Evolutionary conservation across 2,113 vertebrate genomes (phyloP).

Genomic region (Coracopsis vasa): DNA sequence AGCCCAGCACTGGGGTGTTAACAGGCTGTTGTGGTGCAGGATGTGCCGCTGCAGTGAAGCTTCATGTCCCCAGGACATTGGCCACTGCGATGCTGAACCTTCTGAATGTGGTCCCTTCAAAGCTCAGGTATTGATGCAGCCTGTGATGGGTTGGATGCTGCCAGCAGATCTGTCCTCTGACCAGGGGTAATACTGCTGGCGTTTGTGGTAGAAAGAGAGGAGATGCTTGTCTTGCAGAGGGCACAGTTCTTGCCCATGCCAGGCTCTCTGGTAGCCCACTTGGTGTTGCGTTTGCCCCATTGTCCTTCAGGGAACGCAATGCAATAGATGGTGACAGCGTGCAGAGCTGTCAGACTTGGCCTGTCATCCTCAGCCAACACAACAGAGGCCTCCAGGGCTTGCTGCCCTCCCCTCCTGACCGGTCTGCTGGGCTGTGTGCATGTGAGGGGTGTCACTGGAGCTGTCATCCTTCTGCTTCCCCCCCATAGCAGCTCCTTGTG

Average conservation of each 20-base stretch:
- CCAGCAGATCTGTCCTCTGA: neutral
- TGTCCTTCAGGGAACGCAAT: neutral
- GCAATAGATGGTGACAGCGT: neutral
- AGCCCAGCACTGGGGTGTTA: neutral
- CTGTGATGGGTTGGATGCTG: neutral
- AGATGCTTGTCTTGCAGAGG: neutral
- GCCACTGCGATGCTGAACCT: neutral
- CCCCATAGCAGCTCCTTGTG: neutral
- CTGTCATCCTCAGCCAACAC: neutral
- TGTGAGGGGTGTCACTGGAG: neutral
- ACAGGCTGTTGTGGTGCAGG: neutral
- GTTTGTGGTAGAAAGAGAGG: neutral
- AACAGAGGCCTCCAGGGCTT: neutral
- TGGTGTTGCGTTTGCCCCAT: rapidly evolving
- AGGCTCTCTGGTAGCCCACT: neutral
- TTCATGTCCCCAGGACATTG: rapidly evolving
- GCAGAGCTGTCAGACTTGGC: neutral
- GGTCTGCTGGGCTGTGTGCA: neutral
- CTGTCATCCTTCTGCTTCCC: neutral
- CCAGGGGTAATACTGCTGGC: neutral
- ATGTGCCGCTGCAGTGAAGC: neutral
- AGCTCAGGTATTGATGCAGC: neutral
- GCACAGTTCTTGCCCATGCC: neutral
- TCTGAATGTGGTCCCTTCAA: neutral
- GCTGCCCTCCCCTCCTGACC: neutral